phyloP scores from a whole-genome alignment of 2,888 invertebrate species.

The Xiphydria camelus region DNA sequence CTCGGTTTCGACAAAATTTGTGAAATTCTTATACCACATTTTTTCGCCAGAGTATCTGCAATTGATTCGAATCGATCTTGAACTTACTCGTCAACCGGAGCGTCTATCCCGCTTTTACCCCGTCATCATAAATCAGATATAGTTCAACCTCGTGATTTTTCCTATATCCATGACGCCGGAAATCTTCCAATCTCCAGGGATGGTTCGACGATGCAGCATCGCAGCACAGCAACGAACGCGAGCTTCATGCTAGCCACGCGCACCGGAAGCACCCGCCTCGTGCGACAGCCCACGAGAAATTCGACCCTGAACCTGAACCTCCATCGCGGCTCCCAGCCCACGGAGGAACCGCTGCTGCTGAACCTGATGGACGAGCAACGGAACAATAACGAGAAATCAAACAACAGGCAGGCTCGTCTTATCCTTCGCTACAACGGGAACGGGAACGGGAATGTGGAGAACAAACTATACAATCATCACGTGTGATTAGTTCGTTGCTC shows the following conservation, averaged over 20 bases:
- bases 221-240: slow-evolving; percentile 37
- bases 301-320: slow-evolving; percentile 13
- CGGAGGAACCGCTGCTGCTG: slow-evolving; percentile 17
- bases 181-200: too few species aligned
- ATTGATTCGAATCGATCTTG: too few species aligned
- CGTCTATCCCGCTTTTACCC: too few species aligned
- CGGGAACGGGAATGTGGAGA: slow-evolving; percentile 12
- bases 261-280: slow-evolving; percentile 18
- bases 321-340: slow-evolving; percentile 8
- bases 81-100: too few species aligned
- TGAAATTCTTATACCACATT: too few species aligned
- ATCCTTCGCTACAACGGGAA: slow-evolving; percentile 16
- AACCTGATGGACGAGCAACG: slow-evolving; percentile 19
- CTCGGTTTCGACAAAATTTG: too few species aligned
- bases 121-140: too few species aligned
- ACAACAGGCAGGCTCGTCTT: slow-evolving; percentile 13
- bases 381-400: slow-evolving; percentile 17
- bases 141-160: too few species aligned
- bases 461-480: slow-evolving; percentile 15
- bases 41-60: too few species aligned
- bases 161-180: too few species aligned
- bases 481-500: slow-evolving; percentile 4
- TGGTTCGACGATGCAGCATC: slow-evolving; percentile 38
- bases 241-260: slow-evolving; percentile 22
- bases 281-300: slow-evolving; percentile 16